phyloP scores from a whole-genome alignment of 2,888 invertebrate species.

The Andrena praecox region DNA sequence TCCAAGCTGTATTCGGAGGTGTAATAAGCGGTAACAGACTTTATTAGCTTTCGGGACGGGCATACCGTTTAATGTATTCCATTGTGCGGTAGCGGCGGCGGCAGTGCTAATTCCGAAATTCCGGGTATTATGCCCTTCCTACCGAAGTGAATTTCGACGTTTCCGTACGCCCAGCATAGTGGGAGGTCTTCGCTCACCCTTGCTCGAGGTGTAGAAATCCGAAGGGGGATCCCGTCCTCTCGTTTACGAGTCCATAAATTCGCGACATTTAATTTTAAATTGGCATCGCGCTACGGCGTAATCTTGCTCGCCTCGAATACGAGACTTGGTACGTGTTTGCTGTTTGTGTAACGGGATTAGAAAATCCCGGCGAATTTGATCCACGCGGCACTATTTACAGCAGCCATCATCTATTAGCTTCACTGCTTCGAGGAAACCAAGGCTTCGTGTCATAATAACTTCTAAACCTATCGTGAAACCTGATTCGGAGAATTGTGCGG shows the following conservation, averaged over 20 bases:
- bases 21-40: constrained; percentile 79
- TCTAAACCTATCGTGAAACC: no score
- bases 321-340: background rate
- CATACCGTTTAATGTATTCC: constrained; percentile 79
- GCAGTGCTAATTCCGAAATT: constrained; percentile 77
- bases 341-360: background rate
- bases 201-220: constrained; percentile 46
- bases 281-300: constrained; percentile 5
- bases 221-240: constrained; percentile 24
- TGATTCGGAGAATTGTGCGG: no score
- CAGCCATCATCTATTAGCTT: background rate
- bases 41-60: constrained; percentile 77
- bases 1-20: constrained; percentile 66
- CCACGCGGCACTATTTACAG: background rate
- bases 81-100: constrained; percentile 73
- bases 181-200: constrained; percentile 24
- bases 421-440: no score
- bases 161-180: constrained; percentile 64
- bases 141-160: constrained; percentile 78
- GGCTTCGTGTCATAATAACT: no score
- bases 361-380: background rate
- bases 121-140: constrained; percentile 74
- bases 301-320: constrained; percentile 20
- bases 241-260: constrained; percentile 52
- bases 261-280: constrained; percentile 53